phyloP scores from a whole-genome alignment of 2,888 invertebrate species.

The Apodemia mormo region DNA sequence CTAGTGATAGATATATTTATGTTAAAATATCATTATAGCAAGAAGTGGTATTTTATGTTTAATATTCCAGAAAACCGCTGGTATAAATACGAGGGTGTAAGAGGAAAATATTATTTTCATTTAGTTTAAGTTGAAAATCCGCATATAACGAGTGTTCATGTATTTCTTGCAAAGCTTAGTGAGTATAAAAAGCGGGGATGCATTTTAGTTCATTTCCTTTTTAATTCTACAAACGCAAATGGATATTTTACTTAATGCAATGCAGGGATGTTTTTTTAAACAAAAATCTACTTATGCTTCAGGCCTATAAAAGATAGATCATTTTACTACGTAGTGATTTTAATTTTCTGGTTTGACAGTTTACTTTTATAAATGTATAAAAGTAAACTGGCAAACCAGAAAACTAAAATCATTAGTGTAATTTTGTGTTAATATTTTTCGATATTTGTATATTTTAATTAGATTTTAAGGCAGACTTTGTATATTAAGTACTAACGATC shows the following conservation, averaged over 20 bases:
- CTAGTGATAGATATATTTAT: too few relatives aligned
- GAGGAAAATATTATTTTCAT: constrained; percentile 15
- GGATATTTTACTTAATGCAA: background rate
- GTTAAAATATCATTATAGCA: background rate
- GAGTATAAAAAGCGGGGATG: background rate
- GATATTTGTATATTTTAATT: too few relatives aligned
- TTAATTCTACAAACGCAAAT: background rate
- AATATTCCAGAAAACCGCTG: constrained; percentile 5
- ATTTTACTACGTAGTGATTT: too few relatives aligned
- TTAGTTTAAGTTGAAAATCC: constrained; percentile 13
- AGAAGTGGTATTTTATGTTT: background rate
- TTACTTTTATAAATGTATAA: too few relatives aligned
- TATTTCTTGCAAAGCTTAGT: constrained; percentile 7
- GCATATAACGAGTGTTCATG: background rate
- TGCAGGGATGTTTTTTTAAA: background rate
- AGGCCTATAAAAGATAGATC: background rate
- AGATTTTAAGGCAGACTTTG: too few relatives aligned
- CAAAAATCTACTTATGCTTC: background rate
- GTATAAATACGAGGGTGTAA: constrained; percentile 1
- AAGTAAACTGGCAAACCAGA: too few relatives aligned
- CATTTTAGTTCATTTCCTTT: constrained; percentile 1
- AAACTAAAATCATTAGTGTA: too few relatives aligned
- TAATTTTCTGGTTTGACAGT: too few relatives aligned
- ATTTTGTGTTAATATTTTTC: too few relatives aligned
- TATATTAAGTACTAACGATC: too few relatives aligned